Base-by-base conservation (phyloP, 2,797 vertebrate species). In the Nothura maculosa region DNA sequence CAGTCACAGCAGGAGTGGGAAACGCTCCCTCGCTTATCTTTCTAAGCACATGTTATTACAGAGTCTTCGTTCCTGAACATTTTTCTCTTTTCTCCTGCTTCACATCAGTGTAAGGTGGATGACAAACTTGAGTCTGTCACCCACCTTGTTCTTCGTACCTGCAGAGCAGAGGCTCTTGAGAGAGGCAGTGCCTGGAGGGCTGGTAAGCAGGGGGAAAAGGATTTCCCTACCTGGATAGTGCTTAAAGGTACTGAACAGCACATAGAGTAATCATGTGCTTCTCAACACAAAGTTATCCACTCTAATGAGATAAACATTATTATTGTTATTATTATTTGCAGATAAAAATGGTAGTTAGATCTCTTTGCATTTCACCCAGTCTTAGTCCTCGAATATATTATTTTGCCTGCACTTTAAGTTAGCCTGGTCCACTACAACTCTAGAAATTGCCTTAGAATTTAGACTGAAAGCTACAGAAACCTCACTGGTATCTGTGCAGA, bases 141-240 rank as follows among this genome's bases (percentile, higher is more conserved):
- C 1, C 3, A 0, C 38, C 40, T 20, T 0, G 0, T 18, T 76
- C 38, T 73, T 85, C 69, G 48, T 34, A 75, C 32, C 19, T 24
- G 32, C 9, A 61, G 38, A 61, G 21, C 78, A 85, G 42, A 75
- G 24, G 14, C 6, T 9, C 32, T 79, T 70, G 38, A 27, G 28
- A 67, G 84, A 57, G 16, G 8, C 25, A 74, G 20, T 42, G 28
- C 10, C 32, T 95, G 3, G 3, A 32, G 30, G 30, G 30, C 54
- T n/a, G 20, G 14, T 47, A 19, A 62, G 14, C 28, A 76, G 47
- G 30, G 75, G 34, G 3, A 30, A 20, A 9, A 25, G 8, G 16
- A 85, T 76, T 57, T n/a, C 14, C 27, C 10, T 57, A 10, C 25
- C 9, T 76, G 27, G 32, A 4, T 5, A 36, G 34, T 73, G 25